Evolutionary conservation across 2,113 vertebrate genomes (phyloP), one percentile per base, ranked within the genome.

Genomic region (Tonatia bakeri): DNA sequence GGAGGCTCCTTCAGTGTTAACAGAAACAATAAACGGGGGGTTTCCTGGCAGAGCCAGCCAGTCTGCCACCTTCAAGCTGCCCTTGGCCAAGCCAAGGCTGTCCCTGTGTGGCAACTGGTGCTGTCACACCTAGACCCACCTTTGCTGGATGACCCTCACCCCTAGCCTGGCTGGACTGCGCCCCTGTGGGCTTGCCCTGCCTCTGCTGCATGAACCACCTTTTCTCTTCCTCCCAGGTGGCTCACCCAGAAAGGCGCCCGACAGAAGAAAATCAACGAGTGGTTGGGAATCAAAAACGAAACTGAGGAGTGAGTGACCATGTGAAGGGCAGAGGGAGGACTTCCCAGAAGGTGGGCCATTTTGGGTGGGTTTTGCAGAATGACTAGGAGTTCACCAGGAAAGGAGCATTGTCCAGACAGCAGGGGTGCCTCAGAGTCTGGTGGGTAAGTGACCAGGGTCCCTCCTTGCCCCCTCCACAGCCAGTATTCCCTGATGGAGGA

Each of bases 221-320:
- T 22, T 43, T n/a, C 38, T 52, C 52, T 56, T 52, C 54, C 82
- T 5, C 45, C 19, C 97, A 99, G 99, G 94, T 99, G 99, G 99
- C 98, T 99, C 88, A 99, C 98, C 0, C 98, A 99, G 97, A 99
- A 99, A 43, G 99, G 99, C 0, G 97, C 99, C 82, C 98, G 99
- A 31, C 99, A 99, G 98, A 99, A 98, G 98, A 99, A 99, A 69
- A 99, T 99, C 97, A 99, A 99, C 2, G 99, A 99, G 93, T 99
- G 99, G 99, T 24, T 99, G 95, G 99, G 98, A 13, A 98, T 99
- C 97, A 98, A 98, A 96, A 99, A 99, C 0, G 99, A 99, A 91
- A 98, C 98, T 0, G 99, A 99, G 93, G 98, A 99, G 99, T 99
- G 96, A 99, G 98, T 98, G 50, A 54, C 22, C 3, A 1, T 15